Conservation (phyloP, 2,113 vertebrate species). For the Condylura cristata region DNA sequence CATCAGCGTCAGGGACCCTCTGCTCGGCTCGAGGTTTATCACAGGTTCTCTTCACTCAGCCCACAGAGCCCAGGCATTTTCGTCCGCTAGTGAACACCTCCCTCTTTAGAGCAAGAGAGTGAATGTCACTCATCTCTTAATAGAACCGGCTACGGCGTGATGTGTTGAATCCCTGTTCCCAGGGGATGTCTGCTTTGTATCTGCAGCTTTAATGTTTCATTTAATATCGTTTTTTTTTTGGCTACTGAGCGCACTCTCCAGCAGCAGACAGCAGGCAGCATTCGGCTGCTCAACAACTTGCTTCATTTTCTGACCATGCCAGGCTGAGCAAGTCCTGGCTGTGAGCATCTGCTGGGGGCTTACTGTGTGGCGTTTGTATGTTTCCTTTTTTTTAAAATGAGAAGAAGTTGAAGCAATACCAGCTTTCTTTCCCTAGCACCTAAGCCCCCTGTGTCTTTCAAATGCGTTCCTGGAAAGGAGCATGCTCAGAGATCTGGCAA, state of each 20-base stretch:
- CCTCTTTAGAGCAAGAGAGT: slow-evolving; percentile 77
- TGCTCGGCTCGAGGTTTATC: slow-evolving; percentile 81
- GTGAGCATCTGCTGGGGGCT: slow-evolving; percentile 73
- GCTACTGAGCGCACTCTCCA: slow-evolving; percentile 72
- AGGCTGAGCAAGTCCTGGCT: slow-evolving; percentile 66
- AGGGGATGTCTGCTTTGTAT: slow-evolving; percentile 81
- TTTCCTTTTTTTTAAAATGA: slow-evolving; percentile 60
- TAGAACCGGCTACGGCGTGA: slow-evolving; percentile 77
- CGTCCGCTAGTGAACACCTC: slow-evolving; percentile 78
- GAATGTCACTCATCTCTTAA: slow-evolving; percentile 76
- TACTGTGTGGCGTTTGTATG: slow-evolving; percentile 58
- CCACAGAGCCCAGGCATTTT: slow-evolving; percentile 76
- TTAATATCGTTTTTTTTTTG: slow-evolving; percentile 81
- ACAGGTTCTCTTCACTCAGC: slow-evolving; percentile 80
- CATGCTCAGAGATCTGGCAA: slow-evolving; percentile 91
- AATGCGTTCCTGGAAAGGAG: slow-evolving; percentile 86
- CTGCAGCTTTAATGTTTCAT: slow-evolving; percentile 83
- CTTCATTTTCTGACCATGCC: slow-evolving; percentile 74
- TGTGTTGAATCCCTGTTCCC: slow-evolving; percentile 78
- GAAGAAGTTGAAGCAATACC: slow-evolving; percentile 85
- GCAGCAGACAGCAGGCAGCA: slow-evolving; percentile 75
- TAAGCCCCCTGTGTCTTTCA: slow-evolving; percentile 82
- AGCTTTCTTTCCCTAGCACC: slow-evolving; percentile 81
- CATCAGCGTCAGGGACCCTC: slow-evolving; percentile 81
- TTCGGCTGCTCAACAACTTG: slow-evolving; percentile 80